A percentile compares a stretch with the other conserved stretches of the same genome.
Conservation (phyloP, 2,113 vertebrate species). For the Stegastes partitus region DNA sequence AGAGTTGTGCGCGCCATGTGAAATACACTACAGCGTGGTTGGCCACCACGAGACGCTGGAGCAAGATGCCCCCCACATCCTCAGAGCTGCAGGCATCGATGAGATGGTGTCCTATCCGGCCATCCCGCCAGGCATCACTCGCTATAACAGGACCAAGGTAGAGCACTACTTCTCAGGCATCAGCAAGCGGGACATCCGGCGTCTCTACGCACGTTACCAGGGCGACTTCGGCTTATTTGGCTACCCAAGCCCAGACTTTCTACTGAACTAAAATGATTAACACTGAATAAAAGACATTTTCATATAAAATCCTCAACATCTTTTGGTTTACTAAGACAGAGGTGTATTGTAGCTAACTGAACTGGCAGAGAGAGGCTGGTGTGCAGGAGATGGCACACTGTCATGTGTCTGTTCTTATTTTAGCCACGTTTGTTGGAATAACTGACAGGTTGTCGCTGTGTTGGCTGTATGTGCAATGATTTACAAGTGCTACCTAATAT, state of each 20-base stretch:
- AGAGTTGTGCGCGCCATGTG: conserved; percentile 95
- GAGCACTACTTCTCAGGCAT: conserved; percentile 93
- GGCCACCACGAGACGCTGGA: conserved; percentile 98
- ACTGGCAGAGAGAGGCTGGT: neutral
- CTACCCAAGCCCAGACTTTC: conserved; percentile 92
- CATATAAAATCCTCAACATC: conserved; percentile 3
- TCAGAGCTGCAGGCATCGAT: conserved; percentile 91
- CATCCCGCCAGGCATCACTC: conserved; percentile 95
- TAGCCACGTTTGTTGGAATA: neutral
- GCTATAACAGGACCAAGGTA: conserved; percentile 95
- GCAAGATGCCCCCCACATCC: conserved; percentile 91
- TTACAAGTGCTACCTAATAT: neutral
- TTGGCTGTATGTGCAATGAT: neutral
- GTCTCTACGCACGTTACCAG: conserved; percentile 91
- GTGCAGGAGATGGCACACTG: neutral
- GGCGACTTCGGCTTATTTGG: conserved; percentile 97
- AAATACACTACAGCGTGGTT: conserved; percentile 91
- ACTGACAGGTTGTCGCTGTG: neutral
- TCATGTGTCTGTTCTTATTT: conserved; percentile 5
- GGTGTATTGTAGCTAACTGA: conserved; percentile 13
- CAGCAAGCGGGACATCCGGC: conserved; percentile 91
- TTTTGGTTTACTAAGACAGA: conserved; percentile 17
- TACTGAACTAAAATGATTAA: conserved; percentile 87
- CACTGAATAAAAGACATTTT: conserved; percentile 15
- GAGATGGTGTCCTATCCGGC: conserved; percentile 91